Evolutionary conservation across 2,113 vertebrate species (phyloP).

Genomic region (Numida meleagris): DNA sequence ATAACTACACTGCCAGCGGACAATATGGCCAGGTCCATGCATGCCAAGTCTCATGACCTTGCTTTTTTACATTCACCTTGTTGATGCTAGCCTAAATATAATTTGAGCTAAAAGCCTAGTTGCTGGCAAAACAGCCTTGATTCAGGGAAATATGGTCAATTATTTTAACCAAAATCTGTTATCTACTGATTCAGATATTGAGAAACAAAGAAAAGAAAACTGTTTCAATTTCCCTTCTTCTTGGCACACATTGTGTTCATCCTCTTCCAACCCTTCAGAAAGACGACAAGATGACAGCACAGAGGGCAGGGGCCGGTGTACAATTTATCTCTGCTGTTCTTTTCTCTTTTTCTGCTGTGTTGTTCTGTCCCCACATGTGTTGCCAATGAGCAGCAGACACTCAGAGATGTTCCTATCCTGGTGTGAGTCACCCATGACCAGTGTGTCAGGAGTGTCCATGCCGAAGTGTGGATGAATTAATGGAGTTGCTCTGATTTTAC

Average conservation of each 20-base stretch:
- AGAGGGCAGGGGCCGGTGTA: not conserved
- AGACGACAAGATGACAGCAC: not conserved
- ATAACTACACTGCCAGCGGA: not conserved
- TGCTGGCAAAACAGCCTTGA: not conserved
- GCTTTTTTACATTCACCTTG: rapidly evolving
- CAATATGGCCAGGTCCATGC: not conserved
- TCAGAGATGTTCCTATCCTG: not conserved
- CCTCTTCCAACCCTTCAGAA: not conserved
- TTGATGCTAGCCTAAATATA: not conserved
- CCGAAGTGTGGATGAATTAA: not conserved
- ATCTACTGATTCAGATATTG: not conserved
- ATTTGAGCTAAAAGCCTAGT: not conserved
- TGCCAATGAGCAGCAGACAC: not conserved
- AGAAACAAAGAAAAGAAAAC: not conserved
- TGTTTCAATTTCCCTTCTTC: not conserved
- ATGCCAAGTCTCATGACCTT: not conserved
- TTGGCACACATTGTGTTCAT: not conserved
- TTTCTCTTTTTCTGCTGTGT: not conserved
- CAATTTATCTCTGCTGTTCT: not conserved
- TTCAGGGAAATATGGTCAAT: not conserved
- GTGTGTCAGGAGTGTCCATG: no score
- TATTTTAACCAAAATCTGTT: not conserved
- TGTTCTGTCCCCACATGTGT: not conserved
- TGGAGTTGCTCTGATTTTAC: not conserved
- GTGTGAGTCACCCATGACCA: not conserved